phyloP scores from a whole-genome alignment of 2,113 vertebrate species.

The Grantiella picta region DNA sequence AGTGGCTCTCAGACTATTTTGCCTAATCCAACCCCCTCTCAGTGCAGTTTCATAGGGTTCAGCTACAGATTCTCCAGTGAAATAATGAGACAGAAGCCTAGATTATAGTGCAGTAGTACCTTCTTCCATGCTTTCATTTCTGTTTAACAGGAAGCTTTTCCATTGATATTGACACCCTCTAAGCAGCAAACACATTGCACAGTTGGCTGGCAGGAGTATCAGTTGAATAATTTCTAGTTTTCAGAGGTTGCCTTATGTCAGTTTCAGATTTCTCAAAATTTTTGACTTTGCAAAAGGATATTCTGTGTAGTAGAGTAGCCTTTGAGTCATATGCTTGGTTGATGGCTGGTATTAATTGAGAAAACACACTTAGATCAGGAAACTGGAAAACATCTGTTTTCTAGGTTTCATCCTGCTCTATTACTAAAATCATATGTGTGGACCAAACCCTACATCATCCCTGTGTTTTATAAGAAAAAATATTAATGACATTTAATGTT shows the following conservation, averaged over 20 bases:
- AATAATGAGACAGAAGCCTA: not conserved
- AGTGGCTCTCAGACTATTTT: not conserved
- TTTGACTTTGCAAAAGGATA: not conserved
- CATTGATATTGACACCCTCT: not conserved
- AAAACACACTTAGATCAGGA: not conserved
- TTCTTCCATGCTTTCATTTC: not conserved
- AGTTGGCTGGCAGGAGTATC: not conserved
- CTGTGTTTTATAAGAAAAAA: not conserved
- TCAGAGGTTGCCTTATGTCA: not conserved
- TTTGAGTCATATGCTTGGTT: not conserved
- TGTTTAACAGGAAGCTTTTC: not conserved
- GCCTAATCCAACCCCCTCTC: not conserved
- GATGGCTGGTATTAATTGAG: not conserved
- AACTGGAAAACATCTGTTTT: not conserved
- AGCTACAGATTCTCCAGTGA: not conserved
- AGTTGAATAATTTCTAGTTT: not conserved
- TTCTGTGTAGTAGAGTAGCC: no score
- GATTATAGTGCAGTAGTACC: not conserved
- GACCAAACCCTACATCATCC: not conserved
- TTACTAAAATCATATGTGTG: not conserved
- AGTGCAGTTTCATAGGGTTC: not conserved
- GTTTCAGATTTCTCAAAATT: not conserved
- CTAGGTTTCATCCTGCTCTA: not conserved
- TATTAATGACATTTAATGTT: not conserved
- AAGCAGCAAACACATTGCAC: not conserved